Evolutionary conservation across 2,113 vertebrate species (phyloP).

Genomic region (Gorilla gorilla): DNA sequence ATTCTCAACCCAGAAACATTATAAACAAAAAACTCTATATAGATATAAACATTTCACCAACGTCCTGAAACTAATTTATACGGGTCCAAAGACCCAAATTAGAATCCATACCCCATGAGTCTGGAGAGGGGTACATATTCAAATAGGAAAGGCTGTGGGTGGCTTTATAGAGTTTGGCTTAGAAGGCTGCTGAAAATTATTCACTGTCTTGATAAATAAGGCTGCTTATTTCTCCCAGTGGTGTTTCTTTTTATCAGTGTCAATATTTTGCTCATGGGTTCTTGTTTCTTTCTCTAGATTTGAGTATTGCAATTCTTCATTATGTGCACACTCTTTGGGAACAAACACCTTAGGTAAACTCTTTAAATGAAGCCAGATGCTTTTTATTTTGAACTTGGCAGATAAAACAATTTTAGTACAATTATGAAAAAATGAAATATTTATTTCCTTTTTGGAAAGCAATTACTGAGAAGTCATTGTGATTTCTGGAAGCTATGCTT

Average conservation of each 20-base stretch:
- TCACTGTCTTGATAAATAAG: neutral
- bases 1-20: neutral
- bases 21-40: neutral
- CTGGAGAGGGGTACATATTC: neutral
- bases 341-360: neutral
- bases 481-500: neutral
- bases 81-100: neutral
- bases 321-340: neutral
- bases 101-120: neutral
- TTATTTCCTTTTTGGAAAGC: slow-evolving; percentile 30
- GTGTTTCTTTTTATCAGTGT: slow-evolving; percentile 45
- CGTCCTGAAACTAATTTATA: neutral
- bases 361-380: slow-evolving; percentile 13
- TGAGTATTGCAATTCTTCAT: slow-evolving; percentile 46
- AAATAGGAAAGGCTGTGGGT: neutral
- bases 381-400: slow-evolving; percentile 42
- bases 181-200: neutral
- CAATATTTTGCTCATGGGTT: neutral
- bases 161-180: neutral
- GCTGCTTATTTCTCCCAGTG: slow-evolving; percentile 1
- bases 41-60: neutral
- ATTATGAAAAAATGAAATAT: slow-evolving; percentile 55
- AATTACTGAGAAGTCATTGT: neutral
- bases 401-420: slow-evolving; percentile 8
- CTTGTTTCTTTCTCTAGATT: neutral